These are phyloP conservation scores for Salminus brasiliensis DNA, from an alignment of 2,113 vertebrate genomes.

Conservation along the genomic window DNA sequence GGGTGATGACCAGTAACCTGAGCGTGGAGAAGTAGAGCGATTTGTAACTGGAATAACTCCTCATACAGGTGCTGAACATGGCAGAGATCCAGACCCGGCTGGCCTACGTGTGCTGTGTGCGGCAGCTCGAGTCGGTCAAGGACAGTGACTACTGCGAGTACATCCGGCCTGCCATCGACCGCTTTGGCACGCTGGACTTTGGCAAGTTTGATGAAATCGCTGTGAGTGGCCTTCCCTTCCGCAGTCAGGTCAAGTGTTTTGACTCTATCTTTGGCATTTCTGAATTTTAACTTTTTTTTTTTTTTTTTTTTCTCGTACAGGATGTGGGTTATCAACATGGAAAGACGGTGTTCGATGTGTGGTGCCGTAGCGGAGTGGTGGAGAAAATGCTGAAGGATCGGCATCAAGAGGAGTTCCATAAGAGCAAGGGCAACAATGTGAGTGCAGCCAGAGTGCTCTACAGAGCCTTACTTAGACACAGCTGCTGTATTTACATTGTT, in stretches of 20 bases:
- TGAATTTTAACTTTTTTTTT: background rate
- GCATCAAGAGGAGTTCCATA: constrained; percentile 82
- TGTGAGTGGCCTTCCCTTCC: constrained; percentile 69
- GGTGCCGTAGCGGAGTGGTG: constrained; percentile 86
- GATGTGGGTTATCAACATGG: constrained; percentile 93
- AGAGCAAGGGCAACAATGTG: constrained; percentile 81
- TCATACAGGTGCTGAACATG: constrained; percentile 89
- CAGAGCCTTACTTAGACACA: background rate
- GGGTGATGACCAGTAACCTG: background rate
- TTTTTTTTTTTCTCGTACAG: constrained; percentile 62
- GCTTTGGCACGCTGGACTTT: constrained; percentile 89
- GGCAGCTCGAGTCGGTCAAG: constrained; percentile 90
- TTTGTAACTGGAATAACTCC: constrained; percentile 3
- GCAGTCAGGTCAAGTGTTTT: background rate
- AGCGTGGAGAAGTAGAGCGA: background rate
- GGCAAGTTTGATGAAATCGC: constrained; percentile 92
- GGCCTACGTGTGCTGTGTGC: constrained; percentile 93
- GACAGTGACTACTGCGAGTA: constrained; percentile 92
- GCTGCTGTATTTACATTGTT: background rate
- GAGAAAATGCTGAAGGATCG: constrained; percentile 90
- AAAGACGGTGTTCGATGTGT: constrained; percentile 88
- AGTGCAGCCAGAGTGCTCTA: constrained; percentile 56
- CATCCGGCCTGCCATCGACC: constrained; percentile 88
- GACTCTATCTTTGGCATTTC: background rate
- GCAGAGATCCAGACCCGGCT: constrained; percentile 93